phyloP scores from a whole-genome alignment of 2,888 invertebrate species.

The Epistrophella euchroma region DNA sequence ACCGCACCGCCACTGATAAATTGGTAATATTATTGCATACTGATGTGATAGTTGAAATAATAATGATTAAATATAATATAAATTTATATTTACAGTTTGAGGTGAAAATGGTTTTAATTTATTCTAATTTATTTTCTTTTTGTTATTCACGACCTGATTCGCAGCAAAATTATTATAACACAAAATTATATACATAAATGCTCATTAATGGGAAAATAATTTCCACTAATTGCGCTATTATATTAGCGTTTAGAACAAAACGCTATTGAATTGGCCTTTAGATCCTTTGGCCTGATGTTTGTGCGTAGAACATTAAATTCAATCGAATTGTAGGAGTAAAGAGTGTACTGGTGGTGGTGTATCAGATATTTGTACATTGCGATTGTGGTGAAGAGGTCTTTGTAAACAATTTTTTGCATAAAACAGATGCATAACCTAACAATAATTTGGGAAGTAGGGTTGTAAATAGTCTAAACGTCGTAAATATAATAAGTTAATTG shows the following conservation, averaged over 20 bases:
- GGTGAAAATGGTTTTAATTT: conserved; percentile 39
- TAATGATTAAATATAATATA: not conserved
- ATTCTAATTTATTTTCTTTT: conserved; percentile 15
- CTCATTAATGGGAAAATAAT: conserved; percentile 69
- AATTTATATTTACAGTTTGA: conserved; percentile 13
- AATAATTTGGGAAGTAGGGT: not conserved
- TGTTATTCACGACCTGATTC: conserved; percentile 20
- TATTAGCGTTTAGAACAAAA: conserved; percentile 14
- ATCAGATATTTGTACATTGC: not conserved
- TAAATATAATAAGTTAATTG: too few species aligned
- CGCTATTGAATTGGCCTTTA: not conserved
- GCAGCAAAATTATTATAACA: conserved; percentile 35
- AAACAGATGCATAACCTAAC: not conserved
- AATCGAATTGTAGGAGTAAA: conserved; percentile 41
- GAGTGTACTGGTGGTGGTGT: not conserved
- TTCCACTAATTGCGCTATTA: conserved; percentile 68
- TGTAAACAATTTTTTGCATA: not conserved
- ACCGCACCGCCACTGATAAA: not conserved
- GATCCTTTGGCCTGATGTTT: not conserved
- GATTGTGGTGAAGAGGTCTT: conserved; percentile 22
- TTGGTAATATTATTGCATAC: too few species aligned
- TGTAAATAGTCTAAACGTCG: not conserved
- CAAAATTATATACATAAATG: conserved; percentile 55
- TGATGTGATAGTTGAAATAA: not conserved
- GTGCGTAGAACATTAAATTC: conserved; percentile 46